These are phyloP conservation scores for Drosophila yakuba DNA, from an alignment of 1,140 invertebrate species.

Conservation along the genomic window DNA sequence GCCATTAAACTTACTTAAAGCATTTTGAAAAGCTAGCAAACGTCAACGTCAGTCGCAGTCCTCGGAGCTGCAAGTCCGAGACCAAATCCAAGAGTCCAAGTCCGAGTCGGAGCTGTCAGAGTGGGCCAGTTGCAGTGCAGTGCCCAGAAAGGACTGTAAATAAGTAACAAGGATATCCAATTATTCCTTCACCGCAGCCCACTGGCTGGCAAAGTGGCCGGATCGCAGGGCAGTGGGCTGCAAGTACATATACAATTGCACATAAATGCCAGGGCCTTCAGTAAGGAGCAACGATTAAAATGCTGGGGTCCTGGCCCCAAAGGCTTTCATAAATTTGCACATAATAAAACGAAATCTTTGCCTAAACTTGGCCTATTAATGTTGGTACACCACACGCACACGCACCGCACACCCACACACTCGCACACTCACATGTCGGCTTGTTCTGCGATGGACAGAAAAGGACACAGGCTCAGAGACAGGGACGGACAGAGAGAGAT, in stretches of 20 bases:
- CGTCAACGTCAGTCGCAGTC: conserved; percentile 66
- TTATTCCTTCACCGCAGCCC: conserved; percentile 65
- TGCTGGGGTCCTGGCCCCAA: conserved; percentile 50
- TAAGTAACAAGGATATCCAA: conserved; percentile 82
- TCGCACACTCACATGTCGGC: conserved; percentile 11
- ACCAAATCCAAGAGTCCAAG: conserved; percentile 17
- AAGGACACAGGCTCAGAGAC: conserved; percentile 28
- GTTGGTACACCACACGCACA: conserved; percentile 47
- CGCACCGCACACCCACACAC: conserved; percentile 15
- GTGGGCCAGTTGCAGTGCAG: conserved; percentile 22
- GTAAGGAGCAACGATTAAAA: conserved; percentile 63
- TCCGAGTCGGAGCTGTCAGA: conserved; percentile 34
- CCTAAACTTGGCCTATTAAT: conserved; percentile 75
- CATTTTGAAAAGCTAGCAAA: conserved; percentile 75
- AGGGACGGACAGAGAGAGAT: not conserved
- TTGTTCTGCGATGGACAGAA: conserved; percentile 35
- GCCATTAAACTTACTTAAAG: conserved; percentile 80
- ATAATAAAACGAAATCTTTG: conserved; percentile 81
- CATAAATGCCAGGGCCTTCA: conserved; percentile 33
- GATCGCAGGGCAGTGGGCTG: not conserved
- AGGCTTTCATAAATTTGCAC: conserved; percentile 79
- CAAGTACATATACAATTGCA: conserved; percentile 25
- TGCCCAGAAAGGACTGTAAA: conserved; percentile 44
- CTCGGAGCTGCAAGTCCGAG: conserved; percentile 30
- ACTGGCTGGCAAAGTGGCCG: conserved; percentile 17